Evolutionary conservation across 1,140 invertebrate species (phyloP).

Genomic region (Hyposmocoma kahamanoa): DNA sequence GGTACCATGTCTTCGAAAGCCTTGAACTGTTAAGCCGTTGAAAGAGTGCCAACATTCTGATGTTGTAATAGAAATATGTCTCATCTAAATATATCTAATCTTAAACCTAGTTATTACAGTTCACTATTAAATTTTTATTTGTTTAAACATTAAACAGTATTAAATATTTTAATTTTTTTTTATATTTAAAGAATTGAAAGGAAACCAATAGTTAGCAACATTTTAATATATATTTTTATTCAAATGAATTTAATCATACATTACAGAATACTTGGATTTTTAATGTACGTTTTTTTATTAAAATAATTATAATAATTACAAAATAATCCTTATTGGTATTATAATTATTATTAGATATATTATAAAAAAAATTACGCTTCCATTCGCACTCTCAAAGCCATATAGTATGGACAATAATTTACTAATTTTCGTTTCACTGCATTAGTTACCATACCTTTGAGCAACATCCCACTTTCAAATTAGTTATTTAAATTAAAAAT

Average conservation of each 20-base stretch:
- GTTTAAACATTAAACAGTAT: too few relatives aligned
- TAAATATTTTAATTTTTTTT: too few relatives aligned
- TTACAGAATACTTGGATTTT: constrained; percentile 67
- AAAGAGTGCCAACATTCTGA: too few relatives aligned
- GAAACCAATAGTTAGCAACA: constrained; percentile 64
- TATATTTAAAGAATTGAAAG: too few relatives aligned
- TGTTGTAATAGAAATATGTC: too few relatives aligned
- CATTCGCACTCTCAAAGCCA: constrained; percentile 49
- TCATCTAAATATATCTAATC: too few relatives aligned
- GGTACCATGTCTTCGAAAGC: too few relatives aligned
- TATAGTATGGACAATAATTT: constrained; percentile 47
- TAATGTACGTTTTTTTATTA: constrained; percentile 59
- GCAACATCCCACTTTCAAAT: constrained; percentile 52
- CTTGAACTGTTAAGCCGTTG: too few relatives aligned
- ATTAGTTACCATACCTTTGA: constrained; percentile 36
- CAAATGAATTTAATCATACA: constrained; percentile 70
- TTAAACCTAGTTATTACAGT: too few relatives aligned
- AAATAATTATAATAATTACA: constrained; percentile 70
- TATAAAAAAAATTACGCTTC: constrained; percentile 48
- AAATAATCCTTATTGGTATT: constrained; percentile 63
- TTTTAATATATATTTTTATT: constrained; percentile 74
- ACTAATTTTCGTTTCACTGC: constrained; percentile 30
- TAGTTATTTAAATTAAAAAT: constrained; percentile 41
- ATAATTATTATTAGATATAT: constrained; percentile 50
- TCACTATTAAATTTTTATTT: too few relatives aligned